Percentiles rank a stretch among this genome's conserved stretches.
These are phyloP conservation scores for Corapipo altera DNA, from an alignment of 2,113 vertebrate genomes.

Conservation along the genomic window DNA sequence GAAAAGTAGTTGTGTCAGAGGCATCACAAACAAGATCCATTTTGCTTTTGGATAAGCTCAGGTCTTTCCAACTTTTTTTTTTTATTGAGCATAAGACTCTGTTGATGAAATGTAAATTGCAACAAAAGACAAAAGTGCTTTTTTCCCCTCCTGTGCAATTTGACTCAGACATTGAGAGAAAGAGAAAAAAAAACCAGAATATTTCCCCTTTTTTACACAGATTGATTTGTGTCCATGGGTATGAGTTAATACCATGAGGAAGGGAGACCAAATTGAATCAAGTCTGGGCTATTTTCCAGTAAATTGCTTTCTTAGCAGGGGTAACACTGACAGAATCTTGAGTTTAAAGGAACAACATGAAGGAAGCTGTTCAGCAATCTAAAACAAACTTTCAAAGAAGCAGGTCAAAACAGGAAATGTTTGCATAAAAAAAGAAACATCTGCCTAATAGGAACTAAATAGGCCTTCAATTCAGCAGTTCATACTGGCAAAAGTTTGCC, in stretches of 20 bases:
- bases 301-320: background rate
- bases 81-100: background rate
- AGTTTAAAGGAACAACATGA: background rate
- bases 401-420: background rate
- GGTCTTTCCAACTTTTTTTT: background rate
- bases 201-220: background rate
- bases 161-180: background rate
- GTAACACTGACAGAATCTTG: background rate
- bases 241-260: background rate
- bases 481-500: background rate
- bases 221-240: background rate
- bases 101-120: background rate
- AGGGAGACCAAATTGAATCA: background rate
- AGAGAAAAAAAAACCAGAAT: background rate
- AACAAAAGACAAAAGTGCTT: background rate
- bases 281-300: background rate
- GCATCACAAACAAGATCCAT: background rate
- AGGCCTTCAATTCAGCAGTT: background rate
- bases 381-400: background rate
- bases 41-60: background rate
- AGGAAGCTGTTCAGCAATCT: background rate
- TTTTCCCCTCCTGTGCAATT: background rate
- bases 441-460: background rate
- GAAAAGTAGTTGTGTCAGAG: background rate
- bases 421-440: background rate